A percentile compares a stretch with the other conserved stretches of the same genome.
Evolutionary conservation across 2,797 vertebrate species (phyloP).

Genomic region (Schizopygopsis pylzovi): DNA sequence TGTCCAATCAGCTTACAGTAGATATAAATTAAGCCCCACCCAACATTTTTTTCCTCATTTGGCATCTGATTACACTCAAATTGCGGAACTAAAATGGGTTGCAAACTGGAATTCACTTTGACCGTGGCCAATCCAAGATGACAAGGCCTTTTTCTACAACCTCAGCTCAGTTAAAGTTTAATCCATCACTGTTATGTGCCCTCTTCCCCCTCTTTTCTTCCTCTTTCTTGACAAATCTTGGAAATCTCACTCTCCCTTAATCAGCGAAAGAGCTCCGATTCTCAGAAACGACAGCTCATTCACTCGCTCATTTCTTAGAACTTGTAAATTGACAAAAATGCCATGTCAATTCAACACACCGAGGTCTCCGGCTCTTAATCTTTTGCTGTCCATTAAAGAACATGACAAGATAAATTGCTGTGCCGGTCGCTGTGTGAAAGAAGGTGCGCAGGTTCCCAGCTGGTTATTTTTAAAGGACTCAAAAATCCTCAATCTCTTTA

Average conservation of each 20-base stretch:
- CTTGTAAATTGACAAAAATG: constrained; percentile 54
- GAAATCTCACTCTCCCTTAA: constrained; percentile 24
- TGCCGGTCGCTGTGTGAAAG: constrained; percentile 15
- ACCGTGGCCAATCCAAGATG: neutral
- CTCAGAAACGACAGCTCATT: constrained; percentile 43
- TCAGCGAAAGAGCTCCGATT: constrained; percentile 44
- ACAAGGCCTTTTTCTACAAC: neutral
- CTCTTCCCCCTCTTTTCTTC: neutral
- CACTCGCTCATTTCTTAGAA: constrained; percentile 40
- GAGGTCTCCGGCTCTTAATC: constrained; percentile 39
- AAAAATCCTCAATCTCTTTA: constrained; percentile 61
- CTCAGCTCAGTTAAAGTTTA: constrained; percentile 1
- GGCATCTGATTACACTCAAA: neutral
- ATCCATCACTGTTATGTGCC: constrained; percentile 7
- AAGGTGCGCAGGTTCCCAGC: constrained; percentile 11
- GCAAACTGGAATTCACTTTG: neutral
- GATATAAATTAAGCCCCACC: neutral
- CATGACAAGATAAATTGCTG: constrained; percentile 49
- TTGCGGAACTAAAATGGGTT: neutral
- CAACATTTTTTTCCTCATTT: neutral
- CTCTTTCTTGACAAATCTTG: constrained; percentile 30
- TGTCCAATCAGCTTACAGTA: neutral
- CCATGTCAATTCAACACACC: constrained; percentile 42
- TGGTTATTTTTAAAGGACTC: constrained; percentile 57
- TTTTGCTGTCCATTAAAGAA: constrained; percentile 38